These are phyloP conservation scores for Myopa tessellatipennis DNA, from an alignment of 2,888 invertebrate genomes.

Conservation along the genomic window DNA sequence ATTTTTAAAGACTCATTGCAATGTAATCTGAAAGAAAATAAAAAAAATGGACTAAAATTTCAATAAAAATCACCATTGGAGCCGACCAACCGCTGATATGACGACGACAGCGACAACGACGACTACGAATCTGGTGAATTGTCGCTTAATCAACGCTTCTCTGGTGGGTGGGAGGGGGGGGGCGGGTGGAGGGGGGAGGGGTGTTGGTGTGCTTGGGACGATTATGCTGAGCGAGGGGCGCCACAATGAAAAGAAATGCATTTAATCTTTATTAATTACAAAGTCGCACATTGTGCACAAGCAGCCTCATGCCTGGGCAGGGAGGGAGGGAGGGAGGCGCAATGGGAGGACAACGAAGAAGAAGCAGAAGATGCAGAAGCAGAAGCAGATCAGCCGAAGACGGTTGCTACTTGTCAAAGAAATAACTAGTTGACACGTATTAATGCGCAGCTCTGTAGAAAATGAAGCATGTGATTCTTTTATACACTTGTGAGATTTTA, in stretches of 20 bases:
- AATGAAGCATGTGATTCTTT: constrained; percentile 15
- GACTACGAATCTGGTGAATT: neutral
- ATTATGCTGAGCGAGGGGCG: neutral
- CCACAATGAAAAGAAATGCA: constrained; percentile 54
- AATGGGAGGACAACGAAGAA: too few species aligned
- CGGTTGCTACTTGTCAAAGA: constrained; percentile 2
- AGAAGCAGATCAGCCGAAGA: neutral
- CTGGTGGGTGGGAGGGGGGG: too few species aligned
- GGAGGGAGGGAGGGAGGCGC: too few species aligned
- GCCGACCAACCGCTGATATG: constrained; percentile 24
- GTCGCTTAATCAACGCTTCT: neutral
- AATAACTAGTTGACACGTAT: constrained; percentile 11
- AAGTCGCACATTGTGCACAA: constrained; percentile 52
- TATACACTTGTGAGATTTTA: neutral
- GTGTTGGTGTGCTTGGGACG: too few species aligned
- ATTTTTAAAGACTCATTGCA: constrained; percentile 5
- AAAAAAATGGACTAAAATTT: constrained; percentile 18
- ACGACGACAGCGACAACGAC: neutral
- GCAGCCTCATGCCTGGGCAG: neutral
- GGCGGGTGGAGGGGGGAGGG: too few species aligned
- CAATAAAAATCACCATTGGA: constrained; percentile 24
- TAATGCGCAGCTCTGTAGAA: constrained; percentile 10
- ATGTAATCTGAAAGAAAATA: neutral
- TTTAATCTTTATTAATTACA: constrained; percentile 67
- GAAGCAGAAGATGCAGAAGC: too few species aligned